Evolutionary conservation across 2,888 invertebrate species (phyloP).

Genomic region (Drosophila limbata): DNA sequence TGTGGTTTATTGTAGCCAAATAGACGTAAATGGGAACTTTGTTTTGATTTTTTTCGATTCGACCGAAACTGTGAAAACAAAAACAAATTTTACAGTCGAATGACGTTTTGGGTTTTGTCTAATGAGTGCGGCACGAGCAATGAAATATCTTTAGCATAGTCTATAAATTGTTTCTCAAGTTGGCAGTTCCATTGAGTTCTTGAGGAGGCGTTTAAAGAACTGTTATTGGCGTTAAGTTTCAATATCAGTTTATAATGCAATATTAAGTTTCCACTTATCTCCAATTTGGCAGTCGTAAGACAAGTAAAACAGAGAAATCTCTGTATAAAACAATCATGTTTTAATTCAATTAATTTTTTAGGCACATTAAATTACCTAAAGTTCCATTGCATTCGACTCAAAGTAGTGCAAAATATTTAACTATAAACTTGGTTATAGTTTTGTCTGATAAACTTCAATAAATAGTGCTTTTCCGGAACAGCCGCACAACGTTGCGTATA

Average conservation of each 20-base stretch:
- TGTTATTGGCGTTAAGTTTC: neutral
- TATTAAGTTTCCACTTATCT: neutral
- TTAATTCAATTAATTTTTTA: neutral
- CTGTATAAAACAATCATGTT: neutral
- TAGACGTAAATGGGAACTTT: conserved; percentile 50
- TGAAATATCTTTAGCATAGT: conserved; percentile 1
- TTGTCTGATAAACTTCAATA: conserved; percentile 15
- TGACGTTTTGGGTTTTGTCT: conserved; percentile 50
- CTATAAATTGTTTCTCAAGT: neutral
- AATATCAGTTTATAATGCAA: conserved; percentile 4
- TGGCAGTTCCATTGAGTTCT: conserved; percentile 2
- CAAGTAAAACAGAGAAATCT: too few relatives aligned
- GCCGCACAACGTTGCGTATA: conserved; percentile 56
- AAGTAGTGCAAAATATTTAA: neutral
- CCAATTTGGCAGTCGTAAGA: neutral
- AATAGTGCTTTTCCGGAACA: neutral
- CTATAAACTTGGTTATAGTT: neutral
- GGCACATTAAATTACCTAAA: neutral
- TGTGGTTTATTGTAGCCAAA: conserved; percentile 72
- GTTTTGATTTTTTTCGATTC: conserved; percentile 15
- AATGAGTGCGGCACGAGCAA: conserved; percentile 61
- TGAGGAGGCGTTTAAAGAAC: neutral
- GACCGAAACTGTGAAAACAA: conserved; percentile 56
- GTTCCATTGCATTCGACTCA: too few relatives aligned
- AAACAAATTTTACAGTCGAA: conserved; percentile 73